Percentiles rank a stretch among this genome's conserved stretches.
Evolutionary conservation across 2,113 vertebrate genomes (phyloP).

Genomic region (Martes martes): DNA sequence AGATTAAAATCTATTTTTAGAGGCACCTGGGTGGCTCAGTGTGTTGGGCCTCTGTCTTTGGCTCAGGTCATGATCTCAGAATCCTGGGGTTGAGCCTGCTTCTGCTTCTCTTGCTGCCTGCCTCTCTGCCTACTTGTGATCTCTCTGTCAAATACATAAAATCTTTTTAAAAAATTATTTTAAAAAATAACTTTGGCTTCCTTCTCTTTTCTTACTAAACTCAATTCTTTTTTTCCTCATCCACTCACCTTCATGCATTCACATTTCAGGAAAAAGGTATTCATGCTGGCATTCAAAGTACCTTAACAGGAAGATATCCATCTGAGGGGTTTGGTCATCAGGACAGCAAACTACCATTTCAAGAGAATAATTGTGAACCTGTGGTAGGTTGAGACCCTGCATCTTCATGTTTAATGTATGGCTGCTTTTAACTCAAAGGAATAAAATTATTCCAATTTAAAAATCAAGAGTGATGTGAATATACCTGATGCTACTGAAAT

Average conservation of each 20-base stretch:
- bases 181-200: not conserved
- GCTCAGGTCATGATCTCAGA: too few relatives aligned
- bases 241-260: conserved; percentile 13
- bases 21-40: too few relatives aligned
- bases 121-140: too few relatives aligned
- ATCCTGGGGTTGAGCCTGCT: too few relatives aligned
- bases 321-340: conserved; percentile 75
- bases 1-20: not conserved
- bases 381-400: conserved; percentile 82
- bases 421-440: conserved; percentile 1
- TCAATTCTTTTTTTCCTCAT: not conserved
- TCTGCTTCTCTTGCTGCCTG: too few relatives aligned
- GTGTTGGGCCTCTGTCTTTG: too few relatives aligned
- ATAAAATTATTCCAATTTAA: not conserved
- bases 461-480: not conserved
- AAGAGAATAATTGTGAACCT: conserved; percentile 82
- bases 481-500: not conserved
- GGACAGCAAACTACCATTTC: conserved; percentile 86
- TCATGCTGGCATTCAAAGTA: not conserved
- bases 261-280: conserved; percentile 77
- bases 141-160: too few relatives aligned
- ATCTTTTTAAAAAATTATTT: too few relatives aligned
- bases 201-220: conserved; percentile 18
- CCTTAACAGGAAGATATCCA: conserved; percentile 52
- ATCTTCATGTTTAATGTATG: not conserved